phyloP scores from a whole-genome alignment of 2,113 vertebrate genomes.

The Myodes glareolus region DNA sequence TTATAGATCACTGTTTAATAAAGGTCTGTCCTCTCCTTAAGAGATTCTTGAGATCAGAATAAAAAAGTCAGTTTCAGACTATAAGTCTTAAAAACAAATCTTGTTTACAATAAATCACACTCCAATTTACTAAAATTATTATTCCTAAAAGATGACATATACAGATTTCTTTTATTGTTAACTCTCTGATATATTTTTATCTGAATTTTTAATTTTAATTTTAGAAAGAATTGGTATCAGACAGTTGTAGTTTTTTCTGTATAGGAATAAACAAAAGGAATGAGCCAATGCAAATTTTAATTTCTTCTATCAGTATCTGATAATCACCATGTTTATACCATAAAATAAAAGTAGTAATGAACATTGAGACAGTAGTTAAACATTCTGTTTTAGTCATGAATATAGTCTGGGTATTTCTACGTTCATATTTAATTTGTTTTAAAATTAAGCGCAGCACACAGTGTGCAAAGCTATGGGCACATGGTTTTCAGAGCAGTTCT shows the following conservation, averaged over 20 bases:
- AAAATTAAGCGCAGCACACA: background rate
- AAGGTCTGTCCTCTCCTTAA: background rate
- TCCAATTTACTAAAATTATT: background rate
- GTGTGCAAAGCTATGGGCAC: background rate
- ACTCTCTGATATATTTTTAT: background rate
- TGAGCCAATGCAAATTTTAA: background rate
- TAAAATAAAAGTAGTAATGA: background rate
- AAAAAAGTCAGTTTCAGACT: background rate
- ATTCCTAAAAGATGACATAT: background rate
- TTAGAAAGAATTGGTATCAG: background rate
- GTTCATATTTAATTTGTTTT: background rate
- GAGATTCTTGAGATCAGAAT: background rate
- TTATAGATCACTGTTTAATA: background rate
- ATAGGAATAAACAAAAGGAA: background rate
- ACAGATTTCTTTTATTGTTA: background rate
- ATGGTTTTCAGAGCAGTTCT: background rate
- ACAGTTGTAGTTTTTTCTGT: background rate
- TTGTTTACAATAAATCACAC: background rate
- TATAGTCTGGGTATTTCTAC: background rate
- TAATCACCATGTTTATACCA: background rate
- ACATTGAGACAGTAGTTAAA: background rate
- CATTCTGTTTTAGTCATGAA: background rate
- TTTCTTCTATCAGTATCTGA: background rate
- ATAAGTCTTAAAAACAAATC: background rate
- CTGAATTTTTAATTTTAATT: constrained; percentile 1